These are phyloP conservation scores for Vollenhovia emeryi DNA, from an alignment of 1,140 invertebrate genomes.

Conservation along the genomic window DNA sequence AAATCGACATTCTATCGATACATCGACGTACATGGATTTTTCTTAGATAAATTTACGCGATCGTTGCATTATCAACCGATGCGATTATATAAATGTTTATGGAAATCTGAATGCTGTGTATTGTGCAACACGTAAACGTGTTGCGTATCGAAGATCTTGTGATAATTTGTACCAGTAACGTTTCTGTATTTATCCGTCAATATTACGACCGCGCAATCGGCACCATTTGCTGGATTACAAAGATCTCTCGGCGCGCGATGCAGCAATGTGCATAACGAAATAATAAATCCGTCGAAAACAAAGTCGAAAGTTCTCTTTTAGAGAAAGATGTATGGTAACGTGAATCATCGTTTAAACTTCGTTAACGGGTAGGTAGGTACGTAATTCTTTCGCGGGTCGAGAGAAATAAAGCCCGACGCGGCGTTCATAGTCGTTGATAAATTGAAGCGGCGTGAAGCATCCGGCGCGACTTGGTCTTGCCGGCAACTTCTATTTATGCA, in stretches of 20 bases:
- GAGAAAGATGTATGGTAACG: neutral
- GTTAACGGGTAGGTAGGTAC: slow-evolving; percentile 59
- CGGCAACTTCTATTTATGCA: slow-evolving; percentile 73
- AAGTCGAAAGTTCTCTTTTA: neutral
- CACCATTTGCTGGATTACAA: neutral
- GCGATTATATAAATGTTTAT: slow-evolving; percentile 1
- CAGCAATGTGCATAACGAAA: neutral
- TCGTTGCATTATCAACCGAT: slow-evolving; percentile 13
- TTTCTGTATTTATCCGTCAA: neutral
- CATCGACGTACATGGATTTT: slow-evolving; percentile 7
- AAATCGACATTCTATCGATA: slow-evolving; percentile 4
- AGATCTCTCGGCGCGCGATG: neutral
- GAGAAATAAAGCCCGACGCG: slow-evolving; percentile 42
- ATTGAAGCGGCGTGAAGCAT: slow-evolving; percentile 63
- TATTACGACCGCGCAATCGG: neutral
- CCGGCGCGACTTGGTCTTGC: slow-evolving; percentile 45
- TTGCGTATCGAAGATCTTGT: neutral
- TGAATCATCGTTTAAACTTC: slow-evolving; percentile 72
- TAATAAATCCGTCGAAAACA: slow-evolving; percentile 23
- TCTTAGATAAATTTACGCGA: neutral
- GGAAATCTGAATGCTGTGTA: slow-evolving; percentile 4
- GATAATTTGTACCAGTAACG: neutral
- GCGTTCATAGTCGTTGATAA: slow-evolving; percentile 65
- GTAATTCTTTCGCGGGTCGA: slow-evolving; percentile 20
- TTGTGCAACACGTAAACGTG: neutral